Base-by-base conservation (phyloP, 2,113 vertebrate species). In the Brienomyrus longianalis region DNA sequence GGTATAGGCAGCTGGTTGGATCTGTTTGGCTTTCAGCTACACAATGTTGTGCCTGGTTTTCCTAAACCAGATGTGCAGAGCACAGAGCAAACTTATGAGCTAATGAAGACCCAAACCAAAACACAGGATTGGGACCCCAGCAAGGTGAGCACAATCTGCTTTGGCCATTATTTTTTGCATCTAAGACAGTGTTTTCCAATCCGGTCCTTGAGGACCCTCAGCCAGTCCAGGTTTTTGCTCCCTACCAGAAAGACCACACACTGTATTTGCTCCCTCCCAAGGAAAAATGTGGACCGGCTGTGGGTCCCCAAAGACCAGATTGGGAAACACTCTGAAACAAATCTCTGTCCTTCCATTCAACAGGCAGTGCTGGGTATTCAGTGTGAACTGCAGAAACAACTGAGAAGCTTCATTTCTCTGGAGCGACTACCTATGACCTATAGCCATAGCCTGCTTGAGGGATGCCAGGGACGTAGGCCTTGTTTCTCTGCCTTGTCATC, bases 71-170 rank as follows among this genome's bases (percentile, higher is more conserved):
- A 98, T 89, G 95, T 98, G 91, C 95, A 97, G 94, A 95, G 95
- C 93, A 95, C 98, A 94, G 97, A 97, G 88, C 97, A 98, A 92
- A 98, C 97, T 0, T 99, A 99, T 0, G 98, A 99, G 93, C 97
- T 99, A 94, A 94, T 97, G 54, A 97, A 97, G 92, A 97, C 97
- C 87, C 98, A 99, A 94, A 97, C 96, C 74, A 98, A 97, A 95
- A 98, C 98, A 8, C 97, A 98, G 90, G 97, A 99, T 92, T 99
- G 98, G 98, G 98, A 99, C 95, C 96, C 98, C 90, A 98, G 97
- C 94, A 99, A 98, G 97, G 98, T 99, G 89, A 92, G 95, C 11
- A 17, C 31, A 21, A 39, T 59, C 70, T 86, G 84, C n/a, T 86
- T 52, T 51, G n/a, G 45, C 52, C 77, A 83, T 27, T 31, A 35